Evolutionary conservation across 2,113 vertebrate species (phyloP).

Genomic region (Syngnathus floridae): DNA sequence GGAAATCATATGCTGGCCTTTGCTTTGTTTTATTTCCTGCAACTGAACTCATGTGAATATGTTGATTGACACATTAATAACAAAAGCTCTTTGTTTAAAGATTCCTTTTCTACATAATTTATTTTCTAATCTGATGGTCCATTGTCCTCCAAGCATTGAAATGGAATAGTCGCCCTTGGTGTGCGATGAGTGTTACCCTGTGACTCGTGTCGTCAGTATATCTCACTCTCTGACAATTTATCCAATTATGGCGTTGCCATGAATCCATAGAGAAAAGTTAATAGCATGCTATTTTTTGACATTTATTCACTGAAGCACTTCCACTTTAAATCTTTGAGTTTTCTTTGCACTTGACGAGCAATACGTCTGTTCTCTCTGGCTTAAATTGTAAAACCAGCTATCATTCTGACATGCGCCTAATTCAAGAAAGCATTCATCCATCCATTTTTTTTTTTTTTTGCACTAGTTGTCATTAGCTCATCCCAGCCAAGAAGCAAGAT

Average conservation of each 20-base stretch:
- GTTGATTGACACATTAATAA: not conserved
- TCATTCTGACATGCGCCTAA: constrained; percentile 3
- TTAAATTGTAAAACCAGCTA: constrained; percentile 18
- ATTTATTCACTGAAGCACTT: constrained; percentile 16
- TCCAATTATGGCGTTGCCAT: constrained; percentile 59
- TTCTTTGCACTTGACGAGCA: constrained; percentile 13
- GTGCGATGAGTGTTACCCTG: constrained; percentile 41
- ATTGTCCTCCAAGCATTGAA: not conserved
- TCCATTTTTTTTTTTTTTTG: too few relatives aligned
- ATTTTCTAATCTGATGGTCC: not conserved
- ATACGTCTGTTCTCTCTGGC: constrained; percentile 1
- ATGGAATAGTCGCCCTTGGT: not conserved
- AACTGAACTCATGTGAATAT: too few relatives aligned
- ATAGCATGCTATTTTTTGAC: constrained; percentile 61
- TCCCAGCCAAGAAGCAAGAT: not conserved
- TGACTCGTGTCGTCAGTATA: constrained; percentile 56
- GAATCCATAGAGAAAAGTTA: constrained; percentile 57
- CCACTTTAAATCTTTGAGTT: constrained; percentile 26
- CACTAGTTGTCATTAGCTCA: too few relatives aligned
- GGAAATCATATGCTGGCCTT: too few relatives aligned
- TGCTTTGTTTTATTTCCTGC: too few relatives aligned
- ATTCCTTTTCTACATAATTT: not conserved
- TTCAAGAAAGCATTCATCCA: constrained; percentile 19
- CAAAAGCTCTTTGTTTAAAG: not conserved
- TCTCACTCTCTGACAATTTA: constrained; percentile 55